Evolutionary conservation across 2,113 vertebrate species (phyloP), one percentile per base, ranked within the genome.

Genomic region (Paramormyrops kingsleyae): DNA sequence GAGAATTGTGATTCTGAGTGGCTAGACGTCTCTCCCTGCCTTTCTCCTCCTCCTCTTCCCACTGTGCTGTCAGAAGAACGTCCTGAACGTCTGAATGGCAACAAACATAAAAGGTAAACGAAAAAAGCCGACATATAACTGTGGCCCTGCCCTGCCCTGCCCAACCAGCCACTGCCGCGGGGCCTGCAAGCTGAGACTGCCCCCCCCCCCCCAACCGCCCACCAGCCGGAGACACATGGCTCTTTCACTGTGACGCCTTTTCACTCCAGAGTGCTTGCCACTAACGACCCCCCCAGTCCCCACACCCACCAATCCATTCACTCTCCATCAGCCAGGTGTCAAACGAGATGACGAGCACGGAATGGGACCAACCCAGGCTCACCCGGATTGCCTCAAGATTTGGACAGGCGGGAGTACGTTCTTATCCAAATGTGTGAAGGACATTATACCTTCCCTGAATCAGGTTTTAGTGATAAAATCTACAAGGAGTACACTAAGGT

Each of bases 161-260:
- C 62, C 62, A 10, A 4, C 62, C 62, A 70, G 27, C 62, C 88
- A 85, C 77, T 50, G 70, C 90, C n/a, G 53, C 70, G 39, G 90
- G 87, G 87, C 66, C n/a, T 90, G 90, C 87, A 88, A 84, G 90
- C 90, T 49, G 87, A 90, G 80, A 88, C 90, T 88, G 42, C 4
- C 85, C 74, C 5, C 53, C 53, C 53, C 53, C 7, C 59, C 59
- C 56, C 56, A 59, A 62, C 24, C 8, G n/a, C 62, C 46, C 66
- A 44, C 86, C 50, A 13, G 84, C 50, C 19, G 77, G 90, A 44
- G 87, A 90, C 90, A 90, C 53, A 62, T 59, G 66, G 85, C 89
- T 88, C 90, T 90, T 88, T 90, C 77, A 88, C 42, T 49, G 56
- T n/a, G 74, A 77, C 2, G 90, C 80, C 53, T 90, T 90, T 90